Evolutionary conservation across 2,113 vertebrate genomes (phyloP).

Genomic region (Halcyon senegalensis): DNA sequence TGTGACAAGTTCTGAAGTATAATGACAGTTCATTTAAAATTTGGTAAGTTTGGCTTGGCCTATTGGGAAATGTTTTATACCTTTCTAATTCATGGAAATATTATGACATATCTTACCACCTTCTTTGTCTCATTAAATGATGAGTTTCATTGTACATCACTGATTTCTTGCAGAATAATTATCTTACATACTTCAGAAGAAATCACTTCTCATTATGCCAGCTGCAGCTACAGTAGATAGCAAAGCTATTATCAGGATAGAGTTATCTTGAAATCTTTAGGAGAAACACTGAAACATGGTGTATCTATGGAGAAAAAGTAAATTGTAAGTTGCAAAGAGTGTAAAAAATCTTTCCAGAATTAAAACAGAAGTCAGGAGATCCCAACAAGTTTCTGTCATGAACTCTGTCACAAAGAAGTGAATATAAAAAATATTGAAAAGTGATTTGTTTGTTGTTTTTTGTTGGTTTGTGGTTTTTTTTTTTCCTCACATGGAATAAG

Average conservation of each 20-base stretch:
- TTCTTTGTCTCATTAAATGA: conserved; percentile 11
- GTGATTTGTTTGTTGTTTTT: not conserved
- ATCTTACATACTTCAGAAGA: not conserved
- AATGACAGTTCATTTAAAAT: conserved; percentile 20
- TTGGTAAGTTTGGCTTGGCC: not conserved
- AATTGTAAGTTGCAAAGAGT: not conserved
- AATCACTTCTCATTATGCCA: not conserved
- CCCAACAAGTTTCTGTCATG: not conserved
- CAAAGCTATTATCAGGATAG: not conserved
- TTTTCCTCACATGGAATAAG: not conserved
- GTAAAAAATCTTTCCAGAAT: not conserved
- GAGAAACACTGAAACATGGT: not conserved
- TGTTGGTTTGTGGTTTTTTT: not conserved
- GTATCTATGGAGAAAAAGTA: not conserved
- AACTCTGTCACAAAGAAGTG: not conserved
- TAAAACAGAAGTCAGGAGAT: not conserved
- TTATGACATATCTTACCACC: not conserved
- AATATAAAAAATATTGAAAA: not conserved
- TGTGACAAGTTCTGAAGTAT: not conserved
- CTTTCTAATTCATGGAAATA: not conserved
- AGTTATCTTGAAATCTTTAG: not conserved
- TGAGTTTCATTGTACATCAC: not conserved
- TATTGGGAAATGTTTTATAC: not conserved
- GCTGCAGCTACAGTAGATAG: not conserved
- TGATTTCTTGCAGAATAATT: conserved; percentile 1